Evolutionary conservation across 2,888 invertebrate species (phyloP).

Genomic region (Tinea trinotella): DNA sequence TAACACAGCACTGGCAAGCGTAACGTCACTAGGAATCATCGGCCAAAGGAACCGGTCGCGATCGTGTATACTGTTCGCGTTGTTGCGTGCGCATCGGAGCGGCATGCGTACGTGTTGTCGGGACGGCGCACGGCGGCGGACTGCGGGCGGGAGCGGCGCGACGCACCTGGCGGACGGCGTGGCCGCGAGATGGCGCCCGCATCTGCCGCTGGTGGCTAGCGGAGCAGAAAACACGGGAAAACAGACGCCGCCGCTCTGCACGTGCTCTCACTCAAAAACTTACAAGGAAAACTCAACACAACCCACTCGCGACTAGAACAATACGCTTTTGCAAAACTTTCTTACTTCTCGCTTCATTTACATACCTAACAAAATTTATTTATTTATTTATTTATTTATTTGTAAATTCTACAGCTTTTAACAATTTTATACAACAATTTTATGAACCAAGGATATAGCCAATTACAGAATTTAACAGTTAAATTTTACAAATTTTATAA

Average conservation of each 20-base stretch:
- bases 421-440: no score
- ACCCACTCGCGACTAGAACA: no score
- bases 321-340: no score
- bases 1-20: constrained; percentile 10
- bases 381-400: no score
- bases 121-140: constrained; percentile 66
- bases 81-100: constrained; percentile 60
- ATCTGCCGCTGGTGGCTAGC: constrained; percentile 34
- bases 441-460: no score
- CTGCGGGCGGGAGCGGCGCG: constrained; percentile 51
- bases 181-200: constrained; percentile 60
- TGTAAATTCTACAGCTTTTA: no score
- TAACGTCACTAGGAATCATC: constrained; percentile 34
- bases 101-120: constrained; percentile 43
- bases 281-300: constrained; percentile 6
- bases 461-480: no score
- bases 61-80: constrained; percentile 53
- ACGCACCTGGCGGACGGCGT: constrained; percentile 50
- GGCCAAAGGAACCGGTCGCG: constrained; percentile 62
- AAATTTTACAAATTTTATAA: no score
- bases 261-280: constrained; percentile 18
- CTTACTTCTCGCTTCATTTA: no score
- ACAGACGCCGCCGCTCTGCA: constrained; percentile 50
- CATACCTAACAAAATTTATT: no score
- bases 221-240: constrained; percentile 61